Evolutionary conservation across 30 jellyfish, hydroid and myxozoan genomes (phyloP).

Genomic region (Morbakka virulenta): DNA sequence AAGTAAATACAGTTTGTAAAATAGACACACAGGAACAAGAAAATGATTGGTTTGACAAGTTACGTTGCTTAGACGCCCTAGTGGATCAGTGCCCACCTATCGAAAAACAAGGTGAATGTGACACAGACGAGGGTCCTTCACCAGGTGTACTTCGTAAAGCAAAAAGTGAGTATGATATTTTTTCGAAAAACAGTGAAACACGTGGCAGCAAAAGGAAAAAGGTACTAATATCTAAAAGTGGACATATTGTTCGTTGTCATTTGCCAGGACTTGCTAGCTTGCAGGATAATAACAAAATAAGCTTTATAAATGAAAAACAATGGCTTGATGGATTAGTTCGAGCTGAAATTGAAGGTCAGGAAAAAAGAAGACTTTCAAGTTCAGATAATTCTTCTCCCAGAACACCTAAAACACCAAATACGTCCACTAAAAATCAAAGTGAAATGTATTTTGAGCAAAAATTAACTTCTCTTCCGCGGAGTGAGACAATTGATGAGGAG

Average conservation of each 20-base stretch:
- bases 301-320: constrained; percentile 49
- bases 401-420: neutral
- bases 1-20: no score
- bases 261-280: constrained; percentile 46
- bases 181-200: neutral
- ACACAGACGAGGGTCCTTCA: no score
- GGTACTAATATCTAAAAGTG: constrained; percentile 48
- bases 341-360: constrained; percentile 37
- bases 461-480: constrained; percentile 8
- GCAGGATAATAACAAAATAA: constrained; percentile 16
- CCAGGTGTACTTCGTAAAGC: no score
- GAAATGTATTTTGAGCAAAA: neutral
- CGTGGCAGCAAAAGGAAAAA: constrained; percentile 8
- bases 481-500: constrained; percentile 55
- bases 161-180: no score
- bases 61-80: no score
- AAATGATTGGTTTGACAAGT: no score
- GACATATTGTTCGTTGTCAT: constrained; percentile 37
- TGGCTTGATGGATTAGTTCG: constrained; percentile 56
- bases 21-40: no score
- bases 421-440: constrained; percentile 1
- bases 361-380: neutral
- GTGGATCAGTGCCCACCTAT: no score
- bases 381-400: constrained; percentile 10
- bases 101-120: no score